These are phyloP conservation scores for Myotis daubentonii DNA, from an alignment of 2,797 vertebrate species.

Conservation along the genomic window DNA sequence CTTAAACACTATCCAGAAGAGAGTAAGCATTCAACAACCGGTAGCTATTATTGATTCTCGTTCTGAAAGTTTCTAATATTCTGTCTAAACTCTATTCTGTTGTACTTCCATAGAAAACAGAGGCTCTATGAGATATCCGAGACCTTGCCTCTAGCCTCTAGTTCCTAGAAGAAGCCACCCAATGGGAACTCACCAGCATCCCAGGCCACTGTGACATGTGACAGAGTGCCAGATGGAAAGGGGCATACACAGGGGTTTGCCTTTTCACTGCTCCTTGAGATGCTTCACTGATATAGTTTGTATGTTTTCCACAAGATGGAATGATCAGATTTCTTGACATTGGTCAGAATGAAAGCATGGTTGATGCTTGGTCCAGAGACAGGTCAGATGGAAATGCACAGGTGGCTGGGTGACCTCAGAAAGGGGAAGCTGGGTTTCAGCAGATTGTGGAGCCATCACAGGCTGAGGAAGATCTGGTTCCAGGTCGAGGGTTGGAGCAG, in stretches of 20 bases:
- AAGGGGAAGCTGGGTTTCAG: not conserved
- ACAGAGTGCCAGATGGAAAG: not conserved
- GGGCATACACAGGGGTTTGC: not conserved
- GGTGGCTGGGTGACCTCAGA: not conserved
- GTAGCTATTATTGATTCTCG: not conserved
- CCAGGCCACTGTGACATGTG: not conserved
- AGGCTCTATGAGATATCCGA: not conserved
- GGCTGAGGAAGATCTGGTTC: not conserved
- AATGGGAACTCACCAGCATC: not conserved
- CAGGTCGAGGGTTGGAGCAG: not conserved
- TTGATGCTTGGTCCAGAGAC: not conserved
- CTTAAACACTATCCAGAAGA: not conserved
- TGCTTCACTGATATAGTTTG: not conserved
- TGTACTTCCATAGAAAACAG: not conserved
- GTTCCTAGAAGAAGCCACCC: not conserved
- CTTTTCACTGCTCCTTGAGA: not conserved
- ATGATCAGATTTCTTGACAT: not conserved
- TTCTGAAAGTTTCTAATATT: not conserved
- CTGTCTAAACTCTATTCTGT: not conserved
- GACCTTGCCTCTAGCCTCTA: not conserved
- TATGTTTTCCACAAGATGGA: not conserved
- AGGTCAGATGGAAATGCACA: not conserved
- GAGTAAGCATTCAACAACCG: not conserved
- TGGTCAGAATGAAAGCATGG: not conserved
- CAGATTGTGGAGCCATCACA: not conserved